Conservation (phyloP, 2,113 vertebrate species). For the Malurus cyaneus region DNA sequence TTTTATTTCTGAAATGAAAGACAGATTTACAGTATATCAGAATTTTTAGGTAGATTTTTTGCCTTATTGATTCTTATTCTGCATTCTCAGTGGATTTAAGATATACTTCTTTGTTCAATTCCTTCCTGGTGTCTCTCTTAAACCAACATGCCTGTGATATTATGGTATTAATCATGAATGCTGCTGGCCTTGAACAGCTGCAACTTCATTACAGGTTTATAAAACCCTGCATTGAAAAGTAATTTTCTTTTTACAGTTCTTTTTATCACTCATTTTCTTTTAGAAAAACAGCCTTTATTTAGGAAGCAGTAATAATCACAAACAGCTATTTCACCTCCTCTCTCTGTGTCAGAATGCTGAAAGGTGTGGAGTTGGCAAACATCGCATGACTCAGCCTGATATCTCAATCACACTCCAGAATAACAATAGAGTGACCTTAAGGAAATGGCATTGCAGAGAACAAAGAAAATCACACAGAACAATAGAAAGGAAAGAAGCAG, state of each 20-base stretch:
- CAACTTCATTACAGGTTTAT: neutral
- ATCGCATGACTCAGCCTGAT: constrained; percentile 9
- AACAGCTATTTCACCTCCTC: neutral
- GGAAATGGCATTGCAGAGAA: neutral
- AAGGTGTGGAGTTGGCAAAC: constrained; percentile 56
- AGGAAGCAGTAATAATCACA: neutral
- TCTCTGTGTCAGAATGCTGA: neutral
- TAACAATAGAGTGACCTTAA: constrained; percentile 44
- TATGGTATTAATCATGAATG: neutral
- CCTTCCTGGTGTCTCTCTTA: neutral
- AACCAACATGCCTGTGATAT: neutral
- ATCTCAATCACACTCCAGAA: neutral
- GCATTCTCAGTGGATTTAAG: neutral
- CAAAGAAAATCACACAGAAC: neutral
- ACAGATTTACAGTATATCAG: neutral
- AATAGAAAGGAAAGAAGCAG: neutral
- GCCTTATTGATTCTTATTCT: neutral
- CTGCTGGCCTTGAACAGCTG: neutral
- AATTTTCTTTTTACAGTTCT: neutral
- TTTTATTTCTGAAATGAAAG: neutral
- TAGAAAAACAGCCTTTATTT: neutral
- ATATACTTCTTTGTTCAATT: neutral
- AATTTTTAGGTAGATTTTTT: neutral
- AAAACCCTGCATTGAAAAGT: neutral
- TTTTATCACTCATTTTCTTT: neutral